phyloP scores from a whole-genome alignment of 2,888 invertebrate genomes.

The Phytoseiulus persimilis region DNA sequence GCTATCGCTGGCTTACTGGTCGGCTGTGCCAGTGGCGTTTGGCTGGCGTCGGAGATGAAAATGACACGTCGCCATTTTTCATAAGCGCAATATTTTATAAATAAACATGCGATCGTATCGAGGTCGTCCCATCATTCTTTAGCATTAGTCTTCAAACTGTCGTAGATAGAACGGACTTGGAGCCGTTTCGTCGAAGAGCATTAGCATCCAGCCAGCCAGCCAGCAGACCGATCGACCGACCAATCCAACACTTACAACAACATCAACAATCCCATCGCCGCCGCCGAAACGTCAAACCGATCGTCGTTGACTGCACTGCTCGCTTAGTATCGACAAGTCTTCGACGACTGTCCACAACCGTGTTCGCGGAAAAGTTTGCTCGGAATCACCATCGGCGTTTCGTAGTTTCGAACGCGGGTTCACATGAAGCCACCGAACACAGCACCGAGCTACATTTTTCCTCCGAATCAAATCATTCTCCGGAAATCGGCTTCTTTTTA shows the following conservation, averaged over 20 bases:
- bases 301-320: background rate
- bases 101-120: conserved; percentile 38
- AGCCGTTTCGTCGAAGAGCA: background rate
- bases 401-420: too few species aligned
- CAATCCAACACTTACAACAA: background rate
- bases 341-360: background rate
- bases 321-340: background rate
- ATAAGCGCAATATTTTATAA: conserved; percentile 38
- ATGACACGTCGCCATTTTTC: conserved; percentile 38
- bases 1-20: background rate
- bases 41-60: background rate
- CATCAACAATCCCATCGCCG: background rate
- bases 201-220: background rate
- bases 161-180: background rate
- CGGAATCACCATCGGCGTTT: background rate
- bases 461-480: too few species aligned
- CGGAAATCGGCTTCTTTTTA: too few species aligned
- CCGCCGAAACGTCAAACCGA: background rate
- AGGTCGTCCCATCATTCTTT: conserved; percentile 33
- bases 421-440: too few species aligned
- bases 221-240: background rate
- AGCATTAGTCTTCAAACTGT: conserved; percentile 22
- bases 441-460: too few species aligned
- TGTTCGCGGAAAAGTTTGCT: background rate
- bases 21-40: background rate